A percentile compares a stretch with the other conserved stretches of the same genome.
Conservation (phyloP, 1,140 invertebrate species). For the Zaprionus camerounensis region DNA sequence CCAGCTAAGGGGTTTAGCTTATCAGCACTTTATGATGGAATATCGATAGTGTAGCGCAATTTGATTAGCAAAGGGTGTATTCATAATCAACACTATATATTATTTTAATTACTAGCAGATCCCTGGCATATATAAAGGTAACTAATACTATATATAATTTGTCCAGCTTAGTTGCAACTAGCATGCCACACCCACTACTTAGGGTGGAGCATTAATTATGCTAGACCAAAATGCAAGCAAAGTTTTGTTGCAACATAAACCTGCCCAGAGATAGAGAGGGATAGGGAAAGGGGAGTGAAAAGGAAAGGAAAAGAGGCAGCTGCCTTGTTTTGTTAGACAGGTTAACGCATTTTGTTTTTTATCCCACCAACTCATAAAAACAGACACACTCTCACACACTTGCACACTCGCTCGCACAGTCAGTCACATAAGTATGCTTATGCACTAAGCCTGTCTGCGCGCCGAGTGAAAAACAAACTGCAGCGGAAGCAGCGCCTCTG, state of each 20-base stretch:
- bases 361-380: constrained; percentile 62
- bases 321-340: constrained; percentile 76
- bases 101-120: neutral
- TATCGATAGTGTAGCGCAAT: neutral
- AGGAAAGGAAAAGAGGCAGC: neutral
- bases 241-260: constrained; percentile 73
- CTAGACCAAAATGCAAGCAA: constrained; percentile 76
- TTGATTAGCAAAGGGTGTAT: neutral
- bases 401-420: constrained; percentile 7
- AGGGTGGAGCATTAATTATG: constrained; percentile 75
- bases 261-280: constrained; percentile 8
- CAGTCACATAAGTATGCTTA: constrained; percentile 42
- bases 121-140: neutral
- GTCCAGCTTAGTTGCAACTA: neutral
- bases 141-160: too few relatives aligned
- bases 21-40: neutral
- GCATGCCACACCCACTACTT: constrained; percentile 38
- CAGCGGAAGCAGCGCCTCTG: constrained; percentile 72
- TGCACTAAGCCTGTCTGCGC: constrained; percentile 71
- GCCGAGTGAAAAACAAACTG: constrained; percentile 70
- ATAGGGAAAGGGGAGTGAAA: neutral
- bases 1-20: neutral
- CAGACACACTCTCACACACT: constrained; percentile 31
- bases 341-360: constrained; percentile 77
- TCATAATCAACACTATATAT: neutral